Percentiles rank a stretch among this genome's conserved stretches.
phyloP scores from a whole-genome alignment of 2,797 vertebrate species.

The Rhinatrema bivittatum region DNA sequence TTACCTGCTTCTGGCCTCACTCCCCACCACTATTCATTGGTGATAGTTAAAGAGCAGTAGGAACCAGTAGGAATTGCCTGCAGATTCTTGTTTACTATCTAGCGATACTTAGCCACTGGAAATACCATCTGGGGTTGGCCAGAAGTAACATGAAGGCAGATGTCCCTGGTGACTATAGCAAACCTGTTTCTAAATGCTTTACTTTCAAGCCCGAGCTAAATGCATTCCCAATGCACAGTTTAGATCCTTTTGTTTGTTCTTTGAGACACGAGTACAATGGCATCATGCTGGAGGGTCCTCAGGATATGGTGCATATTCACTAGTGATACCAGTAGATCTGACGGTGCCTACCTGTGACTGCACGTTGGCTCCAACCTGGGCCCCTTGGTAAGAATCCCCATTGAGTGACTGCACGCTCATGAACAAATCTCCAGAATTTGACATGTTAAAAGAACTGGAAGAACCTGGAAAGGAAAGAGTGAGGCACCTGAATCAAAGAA shows the following conservation, averaged over 20 bases:
- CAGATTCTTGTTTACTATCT: no score
- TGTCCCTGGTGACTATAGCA: no score
- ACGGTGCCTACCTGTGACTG: slow-evolving; percentile 95
- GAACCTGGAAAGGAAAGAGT: slow-evolving; percentile 95
- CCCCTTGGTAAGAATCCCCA: slow-evolving; percentile 98
- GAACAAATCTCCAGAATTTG: slow-evolving; percentile 99
- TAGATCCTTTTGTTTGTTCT: slow-evolving; percentile 22
- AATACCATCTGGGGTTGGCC: no score
- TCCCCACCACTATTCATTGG: no score
- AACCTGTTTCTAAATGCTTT: no score
- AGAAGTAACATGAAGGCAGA: no score
- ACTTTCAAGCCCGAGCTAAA: slow-evolving; percentile 57
- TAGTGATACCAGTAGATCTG: slow-evolving; percentile 50
- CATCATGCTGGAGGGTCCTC: slow-evolving; percentile 41
- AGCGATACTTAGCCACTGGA: no score
- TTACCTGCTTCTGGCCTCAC: no score
- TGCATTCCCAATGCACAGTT: slow-evolving; percentile 49
- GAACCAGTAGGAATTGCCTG: no score
- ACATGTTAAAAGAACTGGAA: slow-evolving; percentile 98
- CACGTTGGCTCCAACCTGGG: slow-evolving; percentile 99
- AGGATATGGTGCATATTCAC: slow-evolving; percentile 46
- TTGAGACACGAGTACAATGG: slow-evolving; percentile 39
- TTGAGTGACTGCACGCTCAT: slow-evolving; percentile 99
- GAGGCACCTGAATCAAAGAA: slow-evolving; percentile 74
- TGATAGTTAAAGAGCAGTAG: no score